Conservation (phyloP, 1,140 invertebrate genomes). For the Zaprionus kolodkinae region DNA sequence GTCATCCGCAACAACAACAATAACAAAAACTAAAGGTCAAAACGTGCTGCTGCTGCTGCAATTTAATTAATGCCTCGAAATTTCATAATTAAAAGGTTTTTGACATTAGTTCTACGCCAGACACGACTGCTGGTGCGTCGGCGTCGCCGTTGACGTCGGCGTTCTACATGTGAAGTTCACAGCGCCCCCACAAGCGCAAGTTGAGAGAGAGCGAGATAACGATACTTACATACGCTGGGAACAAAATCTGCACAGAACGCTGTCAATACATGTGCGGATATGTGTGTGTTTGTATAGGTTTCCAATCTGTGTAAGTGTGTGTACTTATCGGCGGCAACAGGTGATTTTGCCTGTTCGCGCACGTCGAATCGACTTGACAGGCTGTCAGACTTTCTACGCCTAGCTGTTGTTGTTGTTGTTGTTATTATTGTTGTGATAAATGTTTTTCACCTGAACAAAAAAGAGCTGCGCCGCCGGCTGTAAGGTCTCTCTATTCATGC, state of each 20-base stretch:
- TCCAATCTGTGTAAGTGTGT: constrained; percentile 20
- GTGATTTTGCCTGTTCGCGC: constrained; percentile 63
- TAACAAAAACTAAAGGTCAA: constrained; percentile 57
- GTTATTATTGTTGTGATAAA: constrained; percentile 59
- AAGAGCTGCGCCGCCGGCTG: constrained; percentile 24
- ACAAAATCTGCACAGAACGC: constrained; percentile 45
- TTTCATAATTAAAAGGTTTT: constrained; percentile 75
- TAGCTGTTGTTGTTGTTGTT: constrained; percentile 29
- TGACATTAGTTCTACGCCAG: constrained; percentile 62
- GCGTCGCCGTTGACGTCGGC: constrained; percentile 2
- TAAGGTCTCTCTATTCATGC: constrained; percentile 18
- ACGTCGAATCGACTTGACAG: constrained; percentile 35
- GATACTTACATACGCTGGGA: constrained; percentile 30
- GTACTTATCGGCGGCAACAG: constrained; percentile 41
- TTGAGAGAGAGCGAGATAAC: constrained; percentile 42
- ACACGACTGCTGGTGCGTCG: constrained; percentile 6
- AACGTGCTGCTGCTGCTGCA: constrained; percentile 61
- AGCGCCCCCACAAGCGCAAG: constrained; percentile 24
- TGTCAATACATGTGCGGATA: constrained; percentile 6
- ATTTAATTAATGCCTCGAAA: constrained; percentile 55
- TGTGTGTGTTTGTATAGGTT: constrained; percentile 25
- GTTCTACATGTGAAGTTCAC: constrained; percentile 19
- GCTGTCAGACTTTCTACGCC: constrained; percentile 52
- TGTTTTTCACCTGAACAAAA: constrained; percentile 62
- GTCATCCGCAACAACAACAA: constrained; percentile 19